phyloP scores from a whole-genome alignment of 2,113 vertebrate species.

The Corythornis cristatus region DNA sequence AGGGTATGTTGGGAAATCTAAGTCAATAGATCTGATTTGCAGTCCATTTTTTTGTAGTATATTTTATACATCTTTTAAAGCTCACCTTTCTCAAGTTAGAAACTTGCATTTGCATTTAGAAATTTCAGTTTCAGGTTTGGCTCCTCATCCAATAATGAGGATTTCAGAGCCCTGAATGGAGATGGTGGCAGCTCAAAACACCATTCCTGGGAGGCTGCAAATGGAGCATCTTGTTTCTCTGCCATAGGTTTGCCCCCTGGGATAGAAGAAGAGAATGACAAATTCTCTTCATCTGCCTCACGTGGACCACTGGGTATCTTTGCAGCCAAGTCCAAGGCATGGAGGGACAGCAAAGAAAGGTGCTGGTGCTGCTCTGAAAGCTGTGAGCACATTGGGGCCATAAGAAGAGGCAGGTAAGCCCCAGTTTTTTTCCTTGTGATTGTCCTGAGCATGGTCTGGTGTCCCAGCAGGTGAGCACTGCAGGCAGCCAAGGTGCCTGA shows the following conservation, averaged over 20 bases:
- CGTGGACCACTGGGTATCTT: neutral
- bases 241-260: neutral
- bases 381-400: too few species aligned
- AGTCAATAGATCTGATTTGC: neutral
- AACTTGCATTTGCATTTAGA: neutral
- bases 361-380: neutral
- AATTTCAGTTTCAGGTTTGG: neutral
- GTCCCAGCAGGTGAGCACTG: neutral
- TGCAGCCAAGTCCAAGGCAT: neutral
- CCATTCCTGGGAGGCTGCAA: neutral
- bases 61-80: neutral
- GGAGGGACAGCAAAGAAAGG: too few species aligned
- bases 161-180: neutral
- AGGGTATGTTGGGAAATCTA: neutral
- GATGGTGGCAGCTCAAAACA: neutral
- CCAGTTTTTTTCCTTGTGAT: neutral
- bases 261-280: neutral
- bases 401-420: neutral
- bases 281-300: neutral
- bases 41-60: neutral
- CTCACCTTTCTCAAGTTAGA: neutral
- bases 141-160: neutral
- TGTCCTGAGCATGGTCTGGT: neutral
- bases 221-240: neutral
- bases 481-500: neutral